phyloP scores from a whole-genome alignment of 1,140 invertebrate species.

The Neodiprion fabricii region DNA sequence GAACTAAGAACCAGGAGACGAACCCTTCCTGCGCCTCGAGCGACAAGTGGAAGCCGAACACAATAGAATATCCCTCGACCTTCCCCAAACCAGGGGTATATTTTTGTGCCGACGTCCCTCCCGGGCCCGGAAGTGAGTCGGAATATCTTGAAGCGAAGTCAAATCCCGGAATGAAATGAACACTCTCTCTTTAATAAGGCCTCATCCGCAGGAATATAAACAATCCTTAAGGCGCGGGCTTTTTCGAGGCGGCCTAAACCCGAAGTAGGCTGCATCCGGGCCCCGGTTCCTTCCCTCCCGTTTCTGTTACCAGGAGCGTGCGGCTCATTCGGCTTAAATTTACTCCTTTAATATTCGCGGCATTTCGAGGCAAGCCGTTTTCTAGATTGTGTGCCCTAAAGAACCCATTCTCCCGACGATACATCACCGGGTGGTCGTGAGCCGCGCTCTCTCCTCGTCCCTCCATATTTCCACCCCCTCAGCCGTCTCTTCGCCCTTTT shows the following conservation, averaged over 20 bases:
- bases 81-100: too few species aligned
- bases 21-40: neutral
- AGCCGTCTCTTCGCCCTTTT: neutral
- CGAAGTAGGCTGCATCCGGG: neutral
- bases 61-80: neutral
- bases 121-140: neutral
- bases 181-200: slow-evolving; percentile 11
- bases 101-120: too few species aligned
- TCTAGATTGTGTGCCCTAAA: slow-evolving; percentile 18
- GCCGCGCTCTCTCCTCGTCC: neutral
- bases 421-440: slow-evolving; percentile 7
- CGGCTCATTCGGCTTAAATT: slow-evolving; percentile 14
- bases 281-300: neutral
- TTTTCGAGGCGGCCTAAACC: neutral
- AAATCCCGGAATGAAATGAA: neutral
- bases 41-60: neutral
- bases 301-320: slow-evolving; percentile 1
- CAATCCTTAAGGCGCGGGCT: slow-evolving; percentile 3
- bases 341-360: slow-evolving; percentile 16
- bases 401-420: slow-evolving; percentile 10
- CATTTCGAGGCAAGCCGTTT: slow-evolving; percentile 7
- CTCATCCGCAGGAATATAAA: slow-evolving; percentile 5
- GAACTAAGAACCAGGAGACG: neutral
- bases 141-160: neutral
- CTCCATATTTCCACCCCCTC: neutral